phyloP scores from a whole-genome alignment of 2,888 invertebrate genomes.

The Trisateles emortualis region DNA sequence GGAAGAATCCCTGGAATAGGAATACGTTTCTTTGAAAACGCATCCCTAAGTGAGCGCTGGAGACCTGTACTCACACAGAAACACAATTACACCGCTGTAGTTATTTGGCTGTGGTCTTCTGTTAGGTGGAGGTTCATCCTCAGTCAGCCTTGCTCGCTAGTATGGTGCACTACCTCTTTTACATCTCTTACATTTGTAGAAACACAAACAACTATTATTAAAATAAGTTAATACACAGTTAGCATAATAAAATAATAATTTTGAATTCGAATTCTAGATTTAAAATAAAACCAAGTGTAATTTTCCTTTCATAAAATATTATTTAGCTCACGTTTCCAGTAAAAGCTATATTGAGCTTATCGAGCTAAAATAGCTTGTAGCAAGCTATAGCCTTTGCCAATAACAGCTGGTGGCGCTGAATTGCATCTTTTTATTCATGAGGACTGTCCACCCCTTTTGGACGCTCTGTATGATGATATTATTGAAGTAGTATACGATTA shows the following conservation, averaged over 20 bases:
- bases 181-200: too few species aligned
- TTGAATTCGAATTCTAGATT: too few species aligned
- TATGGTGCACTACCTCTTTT: too few species aligned
- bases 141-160: too few species aligned
- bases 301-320: constrained; percentile 7
- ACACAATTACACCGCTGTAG: too few species aligned
- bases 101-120: too few species aligned
- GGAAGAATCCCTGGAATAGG: too few species aligned
- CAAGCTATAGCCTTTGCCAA: constrained; percentile 31
- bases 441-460: constrained; percentile 20
- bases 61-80: too few species aligned
- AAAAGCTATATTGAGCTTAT: constrained; percentile 27
- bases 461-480: constrained; percentile 21
- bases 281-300: neutral
- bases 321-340: constrained; percentile 14
- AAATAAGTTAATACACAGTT: neutral
- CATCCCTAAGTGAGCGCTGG: too few species aligned
- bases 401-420: constrained; percentile 36
- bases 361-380: constrained; percentile 37
- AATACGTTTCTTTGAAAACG: too few species aligned
- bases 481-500: constrained; percentile 4
- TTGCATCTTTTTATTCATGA: constrained; percentile 58
- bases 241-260: neutral
- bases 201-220: too few species aligned
- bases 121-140: too few species aligned